Evolutionary conservation across 2,113 vertebrate species (phyloP).

Genomic region (Microtus richardsoni): DNA sequence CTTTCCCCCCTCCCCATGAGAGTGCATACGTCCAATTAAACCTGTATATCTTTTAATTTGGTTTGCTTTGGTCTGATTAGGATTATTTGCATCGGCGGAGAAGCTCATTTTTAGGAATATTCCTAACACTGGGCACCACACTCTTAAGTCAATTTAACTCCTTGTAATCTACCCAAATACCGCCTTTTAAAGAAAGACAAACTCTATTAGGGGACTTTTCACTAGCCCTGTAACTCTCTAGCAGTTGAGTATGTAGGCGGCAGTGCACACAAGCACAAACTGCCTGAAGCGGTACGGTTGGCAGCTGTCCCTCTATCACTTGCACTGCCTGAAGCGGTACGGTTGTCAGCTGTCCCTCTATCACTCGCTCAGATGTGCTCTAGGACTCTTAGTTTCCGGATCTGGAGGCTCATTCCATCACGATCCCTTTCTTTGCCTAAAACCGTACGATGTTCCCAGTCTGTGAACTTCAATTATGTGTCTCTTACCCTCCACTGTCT

Average conservation of each 20-base stretch:
- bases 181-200: background rate
- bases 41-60: too few species aligned
- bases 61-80: too few species aligned
- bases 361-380: background rate
- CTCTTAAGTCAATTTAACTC: background rate
- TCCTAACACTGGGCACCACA: background rate
- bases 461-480: background rate
- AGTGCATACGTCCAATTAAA: too few species aligned
- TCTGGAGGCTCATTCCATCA: background rate
- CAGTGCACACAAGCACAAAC: background rate
- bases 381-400: background rate
- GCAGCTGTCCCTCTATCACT: background rate
- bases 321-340: background rate
- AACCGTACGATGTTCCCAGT: background rate
- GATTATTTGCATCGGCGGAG: too few species aligned
- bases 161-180: background rate
- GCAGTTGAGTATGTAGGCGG: background rate
- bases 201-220: background rate
- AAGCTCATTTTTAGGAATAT: too few species aligned
- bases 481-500: background rate
- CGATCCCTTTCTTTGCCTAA: constrained; percentile 37
- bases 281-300: background rate
- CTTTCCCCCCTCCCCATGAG: too few species aligned
- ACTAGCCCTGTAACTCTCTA: background rate
- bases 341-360: background rate